Base-by-base conservation (phyloP, 2,888 invertebrate species). In the Macrophya annulata region DNA sequence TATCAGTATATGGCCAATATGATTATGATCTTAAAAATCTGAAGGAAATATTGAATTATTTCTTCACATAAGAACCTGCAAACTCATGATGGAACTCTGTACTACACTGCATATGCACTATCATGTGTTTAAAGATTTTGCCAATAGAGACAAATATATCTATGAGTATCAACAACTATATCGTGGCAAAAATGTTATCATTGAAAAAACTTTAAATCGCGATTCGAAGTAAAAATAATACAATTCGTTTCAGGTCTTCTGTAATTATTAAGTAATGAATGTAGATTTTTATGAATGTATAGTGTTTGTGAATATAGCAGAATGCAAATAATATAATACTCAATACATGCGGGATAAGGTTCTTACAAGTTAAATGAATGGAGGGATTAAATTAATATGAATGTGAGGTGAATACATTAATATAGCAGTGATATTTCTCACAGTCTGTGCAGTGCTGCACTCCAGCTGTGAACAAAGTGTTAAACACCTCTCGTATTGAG, bases 381-480 rank as follows among this genome's bases (percentile, higher is more conserved):
- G 85, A 55, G 82, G 89, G 89, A 88, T 87, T 65, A 90, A 91
- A 88, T 88, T 85, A 90, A 89, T 87, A 90, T 90, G 90, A 89
- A 72, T 68, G 21, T 85, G 86, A 81, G 82, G 90, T 90, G 89
- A 89, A 87, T 86, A 86, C 89, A 88, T 87, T 62, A 83, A 83
- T 68, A 87, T 86, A 88, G 90, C 90, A 88, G 90, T 91, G 91
- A 90, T 89, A 88, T 86, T 89, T 92, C 91, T 92, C 92, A 91
- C 92, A 91, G 91, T 91, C 87, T 90, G 92, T 93, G 92, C 93
- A 92, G 92, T 91, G 91, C 91, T 88, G 90, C 91, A 91, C 91
- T 91, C 91, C 91, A 91, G 92, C 92, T 93, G 91, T 91, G 91
- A 92, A 93, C 91, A 92, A 92, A 91, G 92, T 92, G 90, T 92